These are phyloP conservation scores for Pseudococcus longispinus DNA, from an alignment of 2,888 invertebrate species.

Conservation along the genomic window DNA sequence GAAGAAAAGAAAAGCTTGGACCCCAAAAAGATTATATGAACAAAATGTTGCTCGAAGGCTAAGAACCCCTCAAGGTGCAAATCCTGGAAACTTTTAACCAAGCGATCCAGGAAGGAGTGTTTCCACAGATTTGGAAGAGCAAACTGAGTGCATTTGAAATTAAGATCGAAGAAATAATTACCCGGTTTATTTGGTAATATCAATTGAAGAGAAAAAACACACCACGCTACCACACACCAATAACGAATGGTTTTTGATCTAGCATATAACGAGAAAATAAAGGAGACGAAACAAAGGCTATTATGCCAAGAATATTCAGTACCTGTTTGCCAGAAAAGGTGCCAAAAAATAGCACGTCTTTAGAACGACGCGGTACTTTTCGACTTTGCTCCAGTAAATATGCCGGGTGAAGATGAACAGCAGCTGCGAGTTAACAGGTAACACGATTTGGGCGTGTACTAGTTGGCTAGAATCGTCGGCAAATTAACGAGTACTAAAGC, in stretches of 20 bases:
- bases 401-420: neutral
- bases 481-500: constrained; percentile 29
- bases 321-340: neutral
- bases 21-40: too few relatives aligned
- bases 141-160: too few relatives aligned
- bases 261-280: neutral
- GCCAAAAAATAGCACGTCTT: neutral
- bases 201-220: neutral
- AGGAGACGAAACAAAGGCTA: neutral
- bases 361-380: neutral
- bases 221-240: neutral
- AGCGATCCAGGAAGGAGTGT: too few relatives aligned
- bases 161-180: too few relatives aligned
- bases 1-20: too few relatives aligned
- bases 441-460: constrained; percentile 41
- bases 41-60: too few relatives aligned
- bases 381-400: neutral
- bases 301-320: neutral
- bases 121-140: too few relatives aligned
- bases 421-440: constrained; percentile 42
- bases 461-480: neutral
- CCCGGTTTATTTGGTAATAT: neutral
- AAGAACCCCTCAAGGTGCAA: too few relatives aligned
- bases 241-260: neutral
- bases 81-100: too few relatives aligned